These are phyloP conservation scores for Platycheirus albimanus DNA, from an alignment of 2,888 invertebrate genomes.

Conservation along the genomic window DNA sequence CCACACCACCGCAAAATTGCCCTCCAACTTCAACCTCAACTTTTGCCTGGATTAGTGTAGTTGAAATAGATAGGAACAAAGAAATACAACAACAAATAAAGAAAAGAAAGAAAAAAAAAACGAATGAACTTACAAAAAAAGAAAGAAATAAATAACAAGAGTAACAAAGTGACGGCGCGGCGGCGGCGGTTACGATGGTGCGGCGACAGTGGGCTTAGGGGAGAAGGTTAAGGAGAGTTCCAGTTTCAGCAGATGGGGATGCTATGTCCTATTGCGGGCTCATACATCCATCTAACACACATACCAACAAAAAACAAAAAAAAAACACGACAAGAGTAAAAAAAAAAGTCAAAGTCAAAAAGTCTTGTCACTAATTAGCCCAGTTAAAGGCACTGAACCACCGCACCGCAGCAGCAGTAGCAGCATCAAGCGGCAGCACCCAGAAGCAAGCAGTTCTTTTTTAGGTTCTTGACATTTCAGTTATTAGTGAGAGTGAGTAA, in stretches of 20 bases:
- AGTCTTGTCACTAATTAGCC: slow-evolving; percentile 74
- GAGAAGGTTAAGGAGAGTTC: slow-evolving; percentile 5
- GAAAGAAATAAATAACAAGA: slow-evolving; percentile 67
- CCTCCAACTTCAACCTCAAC: slow-evolving; percentile 44
- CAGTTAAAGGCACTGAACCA: slow-evolving; percentile 72
- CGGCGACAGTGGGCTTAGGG: background rate
- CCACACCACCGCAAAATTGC: slow-evolving; percentile 41
- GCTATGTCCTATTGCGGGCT: slow-evolving; percentile 34
- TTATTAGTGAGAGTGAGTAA: slow-evolving; percentile 66
- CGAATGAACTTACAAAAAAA: slow-evolving; percentile 43
- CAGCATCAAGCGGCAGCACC: slow-evolving; percentile 23
- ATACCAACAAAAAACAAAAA: slow-evolving; percentile 21
- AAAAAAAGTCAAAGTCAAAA: slow-evolving; percentile 72
- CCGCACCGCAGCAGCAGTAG: slow-evolving; percentile 36
- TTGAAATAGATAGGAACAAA: slow-evolving; percentile 52
- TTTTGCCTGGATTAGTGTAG: slow-evolving; percentile 56
- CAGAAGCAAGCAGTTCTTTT: slow-evolving; percentile 60
- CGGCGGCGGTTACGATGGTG: background rate
- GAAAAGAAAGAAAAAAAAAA: slow-evolving; percentile 24
- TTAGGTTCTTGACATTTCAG: slow-evolving; percentile 74
- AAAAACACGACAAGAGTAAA: slow-evolving; percentile 19
- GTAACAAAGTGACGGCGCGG: slow-evolving; percentile 41
- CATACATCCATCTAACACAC: slow-evolving; percentile 42
- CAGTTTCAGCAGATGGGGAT: slow-evolving; percentile 33
- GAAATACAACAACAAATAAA: slow-evolving; percentile 32